Evolutionary conservation across 2,888 invertebrate genomes (phyloP), one percentile per base, ranked within the genome.

Genomic region (Drosophila kambysellisi): DNA sequence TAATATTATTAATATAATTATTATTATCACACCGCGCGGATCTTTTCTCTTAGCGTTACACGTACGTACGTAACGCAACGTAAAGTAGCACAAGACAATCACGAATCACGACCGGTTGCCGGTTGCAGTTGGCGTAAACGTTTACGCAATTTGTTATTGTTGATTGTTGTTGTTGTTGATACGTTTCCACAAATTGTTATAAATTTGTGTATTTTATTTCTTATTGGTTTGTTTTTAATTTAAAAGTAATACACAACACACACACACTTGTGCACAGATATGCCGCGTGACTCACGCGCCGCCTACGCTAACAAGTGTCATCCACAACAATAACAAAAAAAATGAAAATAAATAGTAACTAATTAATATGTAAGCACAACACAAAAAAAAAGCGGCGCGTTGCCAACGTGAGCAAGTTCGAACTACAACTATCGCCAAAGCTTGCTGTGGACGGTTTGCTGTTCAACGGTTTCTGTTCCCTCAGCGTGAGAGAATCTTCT

Each of bases 401-500:
- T 80, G 73, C 73, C 68, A 76, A 73, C 78, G 69, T 80, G 69
- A 79, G 73, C 78, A 72, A 80, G 78, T 79, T 80, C 78, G 62
- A 79, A 79, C 73, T 76, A 79, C 76, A 79, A 79, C 78, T 79
- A 79, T 80, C 80, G 78, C 76, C 59, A 66, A 76, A 78, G 72
- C 58, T 78, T 58, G 68, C 72, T 53, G 52, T 62, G 46, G 62
- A 59, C 20, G 20, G 46, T 46, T 46, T 46, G 46, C 79, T 72
- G 76, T 57, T 76, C 59, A 56, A 20, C 79, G 67, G 76, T 59
- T 74, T 66, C 73, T 53, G 39, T 56, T 74, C 30, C 67, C 67
- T 51, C 60, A 80, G 76, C 80, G 76, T 69, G 80, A 82, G 81
- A 80, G 83, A 82, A 83, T 77, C 81, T 86, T 81, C 75, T 79